These are phyloP conservation scores for Tipula confusa DNA, from an alignment of 2,888 invertebrate genomes.

Conservation along the genomic window DNA sequence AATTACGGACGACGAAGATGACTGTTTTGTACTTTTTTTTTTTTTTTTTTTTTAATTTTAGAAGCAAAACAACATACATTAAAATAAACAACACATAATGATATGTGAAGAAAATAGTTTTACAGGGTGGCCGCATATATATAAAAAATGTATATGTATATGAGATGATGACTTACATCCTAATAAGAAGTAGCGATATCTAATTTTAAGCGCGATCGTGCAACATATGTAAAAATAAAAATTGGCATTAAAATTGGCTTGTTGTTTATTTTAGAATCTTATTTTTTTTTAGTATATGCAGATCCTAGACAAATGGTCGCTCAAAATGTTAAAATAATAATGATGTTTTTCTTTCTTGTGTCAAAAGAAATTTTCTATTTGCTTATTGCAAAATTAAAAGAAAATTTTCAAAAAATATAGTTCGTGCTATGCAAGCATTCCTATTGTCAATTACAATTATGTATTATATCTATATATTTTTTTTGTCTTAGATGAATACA, in stretches of 20 bases:
- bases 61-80: slow-evolving; percentile 17
- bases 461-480: no score
- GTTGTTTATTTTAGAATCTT: neutral
- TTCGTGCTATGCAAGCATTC: neutral
- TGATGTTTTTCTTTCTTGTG: slow-evolving; percentile 25
- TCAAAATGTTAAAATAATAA: slow-evolving; percentile 25
- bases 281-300: neutral
- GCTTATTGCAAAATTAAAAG: neutral
- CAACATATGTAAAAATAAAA: slow-evolving; percentile 7
- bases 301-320: slow-evolving; percentile 25
- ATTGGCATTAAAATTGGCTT: slow-evolving; percentile 3
- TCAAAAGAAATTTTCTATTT: neutral
- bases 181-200: neutral
- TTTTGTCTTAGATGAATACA: neutral
- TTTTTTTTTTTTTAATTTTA: neutral
- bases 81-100: slow-evolving; percentile 20
- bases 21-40: slow-evolving; percentile 21
- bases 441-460: neutral
- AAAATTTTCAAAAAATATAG: neutral
- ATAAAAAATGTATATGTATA: neutral
- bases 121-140: neutral
- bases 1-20: slow-evolving; percentile 25
- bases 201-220: slow-evolving; percentile 5
- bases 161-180: neutral
- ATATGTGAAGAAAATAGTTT: neutral